Evolutionary conservation across 2,888 invertebrate genomes (phyloP), one percentile per base, ranked within the genome.

Genomic region (Agriopis marginaria): DNA sequence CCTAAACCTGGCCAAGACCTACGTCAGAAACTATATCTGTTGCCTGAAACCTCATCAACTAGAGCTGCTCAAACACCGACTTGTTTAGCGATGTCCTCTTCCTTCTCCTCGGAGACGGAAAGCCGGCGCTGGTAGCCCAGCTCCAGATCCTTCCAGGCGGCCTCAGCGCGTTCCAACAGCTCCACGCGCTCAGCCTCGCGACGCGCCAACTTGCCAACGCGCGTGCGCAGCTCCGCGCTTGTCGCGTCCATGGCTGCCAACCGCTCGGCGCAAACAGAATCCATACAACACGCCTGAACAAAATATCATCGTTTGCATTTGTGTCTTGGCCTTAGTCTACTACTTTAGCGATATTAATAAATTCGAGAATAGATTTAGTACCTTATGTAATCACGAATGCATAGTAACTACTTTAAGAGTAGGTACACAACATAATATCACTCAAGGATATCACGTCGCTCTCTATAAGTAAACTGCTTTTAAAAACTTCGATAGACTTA

Each of bases 141-240:
- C 75, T 94, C 94, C 1, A 94, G 83, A 51, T 93, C 91, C 23
- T 77, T 84, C 94, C 94, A 94, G 0, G 93, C 91, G 0, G 79
- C 74, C 74, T 93, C 93, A 0, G 94, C 93, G 6, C 92, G 87
- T 70, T 90, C 90, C 66, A 94, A 76, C 44, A 92, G 75, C 66
- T 89, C 86, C 0, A 86, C 84, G 7, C 92, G 83, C 63, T 89
- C 86, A 0, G 89, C 86, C 67, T 93, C 93, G 0, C 93, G 86
- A 9, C 75, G 77, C 4, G 89, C 91, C 50, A 93, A 77, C 58
- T 73, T 76, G 1, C 66, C 72, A 0, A 88, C 88, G 0, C 93
- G 89, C n/a, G 58, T 44, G 1, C 89, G 83, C 50, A 93, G 73
- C 54, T 90, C 88, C 11, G 56, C 61, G 0, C 84, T 89, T 0